Conservation (phyloP, 2,113 vertebrate genomes). For the Cheirogaleus medius region DNA sequence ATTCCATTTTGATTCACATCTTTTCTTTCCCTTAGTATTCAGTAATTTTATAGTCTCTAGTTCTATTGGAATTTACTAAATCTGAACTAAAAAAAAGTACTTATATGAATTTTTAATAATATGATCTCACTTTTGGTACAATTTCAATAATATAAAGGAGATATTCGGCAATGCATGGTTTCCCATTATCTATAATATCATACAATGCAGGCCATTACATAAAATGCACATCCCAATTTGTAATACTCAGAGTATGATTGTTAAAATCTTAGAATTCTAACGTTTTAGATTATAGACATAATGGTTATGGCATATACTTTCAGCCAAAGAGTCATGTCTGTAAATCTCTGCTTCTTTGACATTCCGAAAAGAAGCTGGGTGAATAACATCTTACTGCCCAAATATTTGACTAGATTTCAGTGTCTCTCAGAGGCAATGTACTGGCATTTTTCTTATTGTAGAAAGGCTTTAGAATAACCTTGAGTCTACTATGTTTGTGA, state of each 20-base stretch:
- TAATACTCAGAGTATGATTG: background rate
- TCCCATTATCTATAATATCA: background rate
- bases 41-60: background rate
- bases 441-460: background rate
- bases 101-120: background rate
- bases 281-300: background rate
- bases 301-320: background rate
- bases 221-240: background rate
- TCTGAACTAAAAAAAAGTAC: background rate
- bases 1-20: background rate
- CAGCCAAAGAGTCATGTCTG: background rate
- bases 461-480: background rate
- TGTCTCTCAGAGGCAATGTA: background rate
- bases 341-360: background rate
- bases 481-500: background rate
- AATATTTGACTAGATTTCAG: background rate
- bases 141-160: slow-evolving; percentile 22
- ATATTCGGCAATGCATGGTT: background rate
- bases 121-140: background rate
- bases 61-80: background rate
- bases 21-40: background rate
- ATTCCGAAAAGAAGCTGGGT: background rate
- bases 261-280: background rate
- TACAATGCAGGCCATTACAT: background rate
- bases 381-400: background rate